A percentile compares a stretch with the other conserved stretches of the same genome.
These are phyloP conservation scores for Ericerus pela DNA, from an alignment of 1,140 invertebrate genomes.

Conservation along the genomic window DNA sequence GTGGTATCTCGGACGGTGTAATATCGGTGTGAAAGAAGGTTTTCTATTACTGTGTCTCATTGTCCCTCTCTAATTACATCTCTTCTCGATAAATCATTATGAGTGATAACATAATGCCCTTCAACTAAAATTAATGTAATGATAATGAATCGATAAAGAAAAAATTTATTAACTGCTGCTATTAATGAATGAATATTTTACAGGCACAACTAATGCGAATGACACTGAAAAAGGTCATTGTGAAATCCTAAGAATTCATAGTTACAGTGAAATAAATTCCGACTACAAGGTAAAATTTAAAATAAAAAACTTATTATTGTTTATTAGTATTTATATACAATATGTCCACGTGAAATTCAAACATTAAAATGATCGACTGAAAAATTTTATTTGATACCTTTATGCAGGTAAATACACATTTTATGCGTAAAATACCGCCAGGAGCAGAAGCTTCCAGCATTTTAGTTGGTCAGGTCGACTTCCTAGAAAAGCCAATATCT, in stretches of 20 bases:
- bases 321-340: background rate
- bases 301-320: background rate
- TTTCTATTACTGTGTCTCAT: no score
- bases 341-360: background rate
- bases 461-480: conserved; percentile 81
- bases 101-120: no score
- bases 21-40: no score
- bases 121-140: no score
- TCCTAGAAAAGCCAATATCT: conserved; percentile 73
- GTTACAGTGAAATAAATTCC: conserved; percentile 45
- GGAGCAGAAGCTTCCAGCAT: conserved; percentile 77
- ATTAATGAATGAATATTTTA: no score
- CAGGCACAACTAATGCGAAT: background rate
- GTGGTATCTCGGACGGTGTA: no score
- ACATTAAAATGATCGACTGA: background rate
- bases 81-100: no score
- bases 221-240: conserved; percentile 33
- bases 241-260: conserved; percentile 55
- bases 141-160: no score
- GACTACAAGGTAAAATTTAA: conserved; percentile 34
- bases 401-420: conserved; percentile 68
- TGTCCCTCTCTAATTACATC: no score
- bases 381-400: background rate
- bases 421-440: conserved; percentile 87
- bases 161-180: no score